Percentiles rank a stretch among this genome's conserved stretches.
Evolutionary conservation across 2,888 invertebrate genomes (phyloP).

Genomic region (Sphaerophoria rueppellii): DNA sequence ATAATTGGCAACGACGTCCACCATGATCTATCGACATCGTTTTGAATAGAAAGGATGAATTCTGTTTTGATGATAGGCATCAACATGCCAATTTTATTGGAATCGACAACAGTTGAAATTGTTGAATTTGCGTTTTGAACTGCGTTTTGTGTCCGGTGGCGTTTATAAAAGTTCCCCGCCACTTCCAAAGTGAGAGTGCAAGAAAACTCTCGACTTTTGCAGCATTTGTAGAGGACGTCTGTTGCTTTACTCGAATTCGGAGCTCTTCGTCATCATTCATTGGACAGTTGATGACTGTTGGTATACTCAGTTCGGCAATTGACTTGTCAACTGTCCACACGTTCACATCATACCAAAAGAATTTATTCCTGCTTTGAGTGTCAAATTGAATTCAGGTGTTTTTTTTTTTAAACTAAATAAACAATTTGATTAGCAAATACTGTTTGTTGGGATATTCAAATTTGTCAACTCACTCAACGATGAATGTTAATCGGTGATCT

Average conservation of each 20-base stretch:
- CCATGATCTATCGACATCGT: conserved; percentile 76
- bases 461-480: conserved; percentile 84
- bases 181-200: conserved; percentile 87
- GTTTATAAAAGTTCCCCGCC: conserved; percentile 89
- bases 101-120: conserved; percentile 71
- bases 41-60: conserved; percentile 76
- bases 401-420: conserved; percentile 69
- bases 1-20: conserved; percentile 77
- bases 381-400: conserved; percentile 76
- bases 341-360: conserved; percentile 79
- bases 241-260: conserved; percentile 68
- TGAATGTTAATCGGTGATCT: conserved; percentile 87
- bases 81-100: conserved; percentile 80
- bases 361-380: conserved; percentile 79
- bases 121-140: conserved; percentile 75
- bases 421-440: not conserved
- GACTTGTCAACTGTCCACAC: conserved; percentile 78
- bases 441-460: not conserved
- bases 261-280: conserved; percentile 78
- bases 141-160: conserved; percentile 84
- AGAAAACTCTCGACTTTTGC: conserved; percentile 78
- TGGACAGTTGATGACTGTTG: conserved; percentile 77
- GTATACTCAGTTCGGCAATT: conserved; percentile 76
- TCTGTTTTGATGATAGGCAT: conserved; percentile 74
- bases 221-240: conserved; percentile 75